Evolutionary conservation across 2,113 vertebrate genomes (phyloP).

Genomic region (Strigops habroptila): DNA sequence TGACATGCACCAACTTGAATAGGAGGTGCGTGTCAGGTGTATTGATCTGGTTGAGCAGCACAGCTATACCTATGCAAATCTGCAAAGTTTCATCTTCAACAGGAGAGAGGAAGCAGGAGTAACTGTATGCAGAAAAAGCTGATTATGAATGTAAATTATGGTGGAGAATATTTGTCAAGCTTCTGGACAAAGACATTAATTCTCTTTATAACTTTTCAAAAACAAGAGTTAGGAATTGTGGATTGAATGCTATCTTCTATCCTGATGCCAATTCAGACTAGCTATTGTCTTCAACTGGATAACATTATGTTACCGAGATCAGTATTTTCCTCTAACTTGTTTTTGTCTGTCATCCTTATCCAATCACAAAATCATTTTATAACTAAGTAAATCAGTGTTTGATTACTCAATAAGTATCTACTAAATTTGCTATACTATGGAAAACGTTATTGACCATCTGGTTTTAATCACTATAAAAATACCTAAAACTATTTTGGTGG

Average conservation of each 20-base stretch:
- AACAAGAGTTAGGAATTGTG: background rate
- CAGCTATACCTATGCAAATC: background rate
- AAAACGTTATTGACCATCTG: background rate
- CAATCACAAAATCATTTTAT: background rate
- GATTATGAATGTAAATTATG: background rate
- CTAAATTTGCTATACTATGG: background rate
- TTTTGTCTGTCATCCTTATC: background rate
- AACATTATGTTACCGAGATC: background rate
- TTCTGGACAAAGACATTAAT: background rate
- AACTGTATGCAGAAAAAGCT: background rate
- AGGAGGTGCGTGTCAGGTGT: background rate
- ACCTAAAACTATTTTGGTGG: background rate
- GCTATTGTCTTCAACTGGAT: background rate
- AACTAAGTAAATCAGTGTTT: background rate
- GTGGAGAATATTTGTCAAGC: background rate
- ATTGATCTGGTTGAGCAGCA: background rate
- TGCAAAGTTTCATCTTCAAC: background rate
- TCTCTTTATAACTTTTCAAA: background rate
- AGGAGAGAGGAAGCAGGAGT: background rate
- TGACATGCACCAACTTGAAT: background rate
- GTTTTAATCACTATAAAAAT: background rate
- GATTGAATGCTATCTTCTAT: background rate
- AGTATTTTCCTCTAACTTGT: background rate
- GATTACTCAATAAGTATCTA: background rate
- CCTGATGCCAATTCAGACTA: background rate